Evolutionary conservation across 2,888 invertebrate species (phyloP).

Genomic region (Incurvaria masculella): DNA sequence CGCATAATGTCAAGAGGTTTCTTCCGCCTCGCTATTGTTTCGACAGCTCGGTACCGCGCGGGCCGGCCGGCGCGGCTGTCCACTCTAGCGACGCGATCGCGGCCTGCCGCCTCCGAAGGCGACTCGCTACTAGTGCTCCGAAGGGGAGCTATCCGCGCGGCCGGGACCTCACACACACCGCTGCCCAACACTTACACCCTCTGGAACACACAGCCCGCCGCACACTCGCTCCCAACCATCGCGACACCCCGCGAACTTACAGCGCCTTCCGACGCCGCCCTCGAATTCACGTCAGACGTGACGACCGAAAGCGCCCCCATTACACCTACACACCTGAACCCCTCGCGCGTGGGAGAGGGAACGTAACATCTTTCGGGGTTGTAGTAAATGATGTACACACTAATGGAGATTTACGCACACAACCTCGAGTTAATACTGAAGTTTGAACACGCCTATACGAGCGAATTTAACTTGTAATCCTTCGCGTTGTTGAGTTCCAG

Average conservation of each 20-base stretch:
- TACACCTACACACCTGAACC: slow-evolving; percentile 29
- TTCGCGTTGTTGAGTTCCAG: no score
- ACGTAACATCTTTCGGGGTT: slow-evolving; percentile 45
- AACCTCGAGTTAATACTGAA: slow-evolving; percentile 23
- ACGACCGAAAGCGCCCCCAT: slow-evolving; percentile 21
- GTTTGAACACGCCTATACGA: slow-evolving; percentile 33
- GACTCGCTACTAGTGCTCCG: slow-evolving; percentile 49
- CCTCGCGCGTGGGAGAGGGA: slow-evolving; percentile 39
- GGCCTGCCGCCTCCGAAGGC: slow-evolving; percentile 42
- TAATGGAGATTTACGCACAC: slow-evolving; percentile 43
- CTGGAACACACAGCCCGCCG: no score
- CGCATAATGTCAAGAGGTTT: not conserved
- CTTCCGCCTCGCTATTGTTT: not conserved
- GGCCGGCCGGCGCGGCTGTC: slow-evolving; percentile 22
- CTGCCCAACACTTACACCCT: no score
- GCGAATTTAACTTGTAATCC: slow-evolving; percentile 52
- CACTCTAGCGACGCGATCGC: slow-evolving; percentile 41
- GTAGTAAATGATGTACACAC: slow-evolving; percentile 49
- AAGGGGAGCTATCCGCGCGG: no score
- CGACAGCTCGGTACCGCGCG: not conserved
- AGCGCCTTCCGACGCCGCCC: slow-evolving; percentile 23
- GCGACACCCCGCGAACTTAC: slow-evolving; percentile 47
- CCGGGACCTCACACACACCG: slow-evolving; percentile 20
- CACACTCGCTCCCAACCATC: slow-evolving; percentile 31
- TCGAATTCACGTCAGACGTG: slow-evolving; percentile 26